Conservation (phyloP, 2,113 vertebrate genomes). For the Mesitornis unicolor region DNA sequence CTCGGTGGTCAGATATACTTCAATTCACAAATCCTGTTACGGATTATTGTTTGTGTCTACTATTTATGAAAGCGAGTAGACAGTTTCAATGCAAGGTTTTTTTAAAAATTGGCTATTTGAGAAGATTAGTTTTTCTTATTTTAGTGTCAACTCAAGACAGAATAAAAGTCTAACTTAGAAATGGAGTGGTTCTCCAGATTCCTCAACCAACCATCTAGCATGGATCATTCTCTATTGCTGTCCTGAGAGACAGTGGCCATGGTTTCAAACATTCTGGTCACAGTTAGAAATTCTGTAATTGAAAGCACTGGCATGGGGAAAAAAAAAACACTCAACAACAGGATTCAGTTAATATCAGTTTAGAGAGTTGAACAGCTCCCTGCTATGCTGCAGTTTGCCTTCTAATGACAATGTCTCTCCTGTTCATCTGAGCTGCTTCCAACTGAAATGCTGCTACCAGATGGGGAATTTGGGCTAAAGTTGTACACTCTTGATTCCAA, state of each 20-base stretch:
- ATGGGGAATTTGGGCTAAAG: not conserved
- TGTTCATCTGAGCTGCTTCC: slow-evolving; percentile 4
- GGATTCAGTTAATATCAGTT: not conserved
- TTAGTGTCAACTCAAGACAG: not conserved
- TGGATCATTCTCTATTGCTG: not conserved
- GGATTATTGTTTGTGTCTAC: not conserved
- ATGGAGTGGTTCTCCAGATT: not conserved
- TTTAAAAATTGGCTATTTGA: not conserved
- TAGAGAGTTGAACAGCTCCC: not conserved
- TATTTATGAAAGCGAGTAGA: not conserved
- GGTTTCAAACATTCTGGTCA: not conserved
- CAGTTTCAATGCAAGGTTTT: not conserved
- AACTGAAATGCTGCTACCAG: slow-evolving; percentile 1
- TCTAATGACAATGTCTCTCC: not conserved
- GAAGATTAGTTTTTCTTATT: not conserved
- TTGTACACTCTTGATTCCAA: not conserved
- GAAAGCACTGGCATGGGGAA: not conserved
- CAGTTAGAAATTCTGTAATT: slow-evolving; percentile 4
- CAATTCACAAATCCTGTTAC: not conserved
- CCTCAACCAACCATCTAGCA: not conserved
- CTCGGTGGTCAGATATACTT: not conserved
- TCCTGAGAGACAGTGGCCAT: not conserved
- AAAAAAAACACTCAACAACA: not conserved
- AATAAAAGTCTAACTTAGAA: not conserved
- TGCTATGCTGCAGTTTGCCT: not conserved